Percentiles rank a stretch among this genome's conserved stretches.
These are phyloP conservation scores for Catamblyrhynchus diadema DNA, from an alignment of 2,797 vertebrate genomes.

Conservation along the genomic window DNA sequence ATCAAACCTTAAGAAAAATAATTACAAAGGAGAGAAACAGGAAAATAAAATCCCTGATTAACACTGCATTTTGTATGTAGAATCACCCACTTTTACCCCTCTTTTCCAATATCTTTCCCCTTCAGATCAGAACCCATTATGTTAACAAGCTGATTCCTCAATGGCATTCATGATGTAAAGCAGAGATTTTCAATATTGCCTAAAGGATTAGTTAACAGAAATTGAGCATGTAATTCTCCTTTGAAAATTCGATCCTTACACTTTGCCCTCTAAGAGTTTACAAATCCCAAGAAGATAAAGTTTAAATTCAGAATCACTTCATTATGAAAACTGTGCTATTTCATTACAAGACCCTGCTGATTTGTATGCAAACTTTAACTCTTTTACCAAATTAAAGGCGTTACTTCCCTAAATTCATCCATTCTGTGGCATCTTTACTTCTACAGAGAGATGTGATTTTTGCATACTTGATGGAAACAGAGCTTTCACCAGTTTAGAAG, in stretches of 20 bases:
- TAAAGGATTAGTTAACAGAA: constrained; percentile 21
- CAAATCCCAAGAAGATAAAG: not conserved
- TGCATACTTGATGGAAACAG: not conserved
- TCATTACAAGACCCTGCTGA: not conserved
- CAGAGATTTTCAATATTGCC: not conserved
- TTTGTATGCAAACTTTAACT: not conserved
- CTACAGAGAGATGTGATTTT: not conserved
- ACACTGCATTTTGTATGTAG: not conserved
- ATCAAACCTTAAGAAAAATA: not conserved
- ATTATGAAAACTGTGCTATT: not conserved
- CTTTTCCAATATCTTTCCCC: not conserved
- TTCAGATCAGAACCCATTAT: not conserved
- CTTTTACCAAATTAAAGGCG: not conserved
- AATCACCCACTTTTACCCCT: not conserved
- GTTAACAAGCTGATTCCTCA: not conserved
- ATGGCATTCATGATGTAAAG: not conserved
- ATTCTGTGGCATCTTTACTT: not conserved
- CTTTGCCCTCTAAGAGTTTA: constrained; percentile 6
- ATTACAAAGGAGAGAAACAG: not conserved
- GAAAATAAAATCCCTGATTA: not conserved
- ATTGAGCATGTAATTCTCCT: not conserved
- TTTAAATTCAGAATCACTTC: not conserved
- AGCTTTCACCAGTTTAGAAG: not conserved
- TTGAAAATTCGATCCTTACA: not conserved
- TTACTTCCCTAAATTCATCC: not conserved